These are phyloP conservation scores for Ernsta delagoae DNA, from an alignment of 2,888 invertebrate species.

Conservation along the genomic window DNA sequence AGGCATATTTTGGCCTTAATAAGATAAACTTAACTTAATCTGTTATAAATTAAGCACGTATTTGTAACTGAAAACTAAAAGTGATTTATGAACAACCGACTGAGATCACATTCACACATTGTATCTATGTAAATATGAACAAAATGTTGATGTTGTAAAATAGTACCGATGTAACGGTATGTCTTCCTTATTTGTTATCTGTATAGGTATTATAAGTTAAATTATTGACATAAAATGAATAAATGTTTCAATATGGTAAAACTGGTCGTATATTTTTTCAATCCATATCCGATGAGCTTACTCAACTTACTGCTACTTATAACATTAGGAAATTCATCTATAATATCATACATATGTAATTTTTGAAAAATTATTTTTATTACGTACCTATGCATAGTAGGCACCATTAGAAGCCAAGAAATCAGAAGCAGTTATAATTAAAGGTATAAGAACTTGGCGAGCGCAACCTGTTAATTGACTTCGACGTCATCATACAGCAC, in stretches of 20 bases:
- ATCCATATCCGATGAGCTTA: too few relatives aligned
- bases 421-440: too few relatives aligned
- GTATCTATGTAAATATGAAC: conserved; percentile 74
- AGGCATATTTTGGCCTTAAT: conserved; percentile 8
- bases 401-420: too few relatives aligned
- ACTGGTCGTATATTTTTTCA: conserved; percentile 27
- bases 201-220: conserved; percentile 77
- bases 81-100: conserved; percentile 14
- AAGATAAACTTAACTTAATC: not conserved
- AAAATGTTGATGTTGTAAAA: conserved; percentile 67
- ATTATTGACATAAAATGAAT: conserved; percentile 81
- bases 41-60: not conserved
- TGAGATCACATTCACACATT: conserved; percentile 43
- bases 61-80: conserved; percentile 12
- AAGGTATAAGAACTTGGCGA: too few relatives aligned
- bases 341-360: too few relatives aligned
- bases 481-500: too few relatives aligned
- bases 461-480: too few relatives aligned
- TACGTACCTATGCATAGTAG: too few relatives aligned
- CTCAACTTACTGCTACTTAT: too few relatives aligned
- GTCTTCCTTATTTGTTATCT: conserved; percentile 83
- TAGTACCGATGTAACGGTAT: conserved; percentile 65
- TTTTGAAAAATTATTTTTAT: too few relatives aligned
- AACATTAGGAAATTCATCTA: too few relatives aligned
- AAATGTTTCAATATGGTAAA: conserved; percentile 74